These are phyloP conservation scores for Acholoe squamosa DNA, from an alignment of 2,888 invertebrate species.

Conservation along the genomic window DNA sequence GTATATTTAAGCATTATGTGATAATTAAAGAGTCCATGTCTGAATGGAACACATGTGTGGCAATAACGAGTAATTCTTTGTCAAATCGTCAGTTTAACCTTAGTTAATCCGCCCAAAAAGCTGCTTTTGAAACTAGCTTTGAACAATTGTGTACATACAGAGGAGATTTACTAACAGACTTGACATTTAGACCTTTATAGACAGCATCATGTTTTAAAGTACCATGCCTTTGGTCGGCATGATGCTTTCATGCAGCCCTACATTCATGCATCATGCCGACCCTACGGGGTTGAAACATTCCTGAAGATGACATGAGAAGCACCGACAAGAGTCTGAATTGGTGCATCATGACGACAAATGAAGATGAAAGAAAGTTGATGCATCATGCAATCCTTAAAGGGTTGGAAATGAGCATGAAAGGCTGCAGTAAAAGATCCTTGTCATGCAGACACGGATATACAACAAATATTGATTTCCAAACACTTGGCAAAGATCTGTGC, in stretches of 20 bases:
- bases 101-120: neutral
- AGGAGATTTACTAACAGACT: constrained; percentile 13
- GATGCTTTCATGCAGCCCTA: too few species aligned
- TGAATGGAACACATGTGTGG: neutral
- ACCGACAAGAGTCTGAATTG: too few species aligned
- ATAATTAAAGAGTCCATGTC: too few species aligned
- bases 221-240: too few species aligned
- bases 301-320: too few species aligned
- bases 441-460: neutral
- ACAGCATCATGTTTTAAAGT: too few species aligned
- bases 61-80: neutral
- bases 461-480: constrained; percentile 5
- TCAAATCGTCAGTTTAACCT: neutral
- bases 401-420: neutral
- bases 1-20: too few species aligned
- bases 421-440: neutral
- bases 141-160: constrained; percentile 12
- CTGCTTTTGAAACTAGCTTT: neutral
- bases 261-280: too few species aligned
- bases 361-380: too few species aligned
- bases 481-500: neutral
- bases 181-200: constrained; percentile 43
- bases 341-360: too few species aligned
- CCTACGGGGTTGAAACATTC: too few species aligned
- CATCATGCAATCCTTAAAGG: too few species aligned